Evolutionary conservation across 2,113 vertebrate species (phyloP), one percentile per base, ranked within the genome.

Genomic region (Heteronetta atricapilla): DNA sequence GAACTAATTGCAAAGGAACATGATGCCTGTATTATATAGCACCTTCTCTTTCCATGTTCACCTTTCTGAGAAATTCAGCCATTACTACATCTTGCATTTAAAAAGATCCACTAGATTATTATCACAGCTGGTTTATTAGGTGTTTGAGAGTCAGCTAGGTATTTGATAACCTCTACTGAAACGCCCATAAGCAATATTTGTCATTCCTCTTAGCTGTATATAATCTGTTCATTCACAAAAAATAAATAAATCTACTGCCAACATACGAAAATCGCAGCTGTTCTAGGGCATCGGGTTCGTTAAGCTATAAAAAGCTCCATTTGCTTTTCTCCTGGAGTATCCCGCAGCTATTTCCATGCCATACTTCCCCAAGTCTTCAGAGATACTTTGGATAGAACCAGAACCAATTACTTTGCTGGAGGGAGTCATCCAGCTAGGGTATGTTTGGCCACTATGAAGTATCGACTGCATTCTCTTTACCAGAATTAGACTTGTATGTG

Each of bases 251-350:
- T 88, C 68, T 77, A 28, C 31, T 72, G 72, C 38, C 59, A 68
- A 64, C 64, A 34, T 56, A 91, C 3, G 26, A 88, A 94, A 93
- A 93, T 78, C 78, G 87, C 74, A 94, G 95, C 76, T 97, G 80
- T 36, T 78, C 55, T 50, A 75, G 60, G 34, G 64, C 56, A 28
- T 58, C 76, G 68, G 14, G 40, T 88, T 85, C 67, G 58, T 70
- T 85, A 55, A 63, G 67, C 56, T 74, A 87, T 36, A 86, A 77
- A 87, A 84, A 88, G 69, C 56, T 75, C 17, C 34, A 40, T 78
- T 86, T 87, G 48, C 89, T 93, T 78, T 87, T 60, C n/a, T 93
- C 68, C 75, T 53, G 29, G 33, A 70, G 29, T 53, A 63, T 16
- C 62, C 25, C 76, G 82, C 59, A 76, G 26, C 79, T 91, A 90